Conservation (phyloP, 2,797 vertebrate genomes). For the Oceanodroma leucorhoa region DNA sequence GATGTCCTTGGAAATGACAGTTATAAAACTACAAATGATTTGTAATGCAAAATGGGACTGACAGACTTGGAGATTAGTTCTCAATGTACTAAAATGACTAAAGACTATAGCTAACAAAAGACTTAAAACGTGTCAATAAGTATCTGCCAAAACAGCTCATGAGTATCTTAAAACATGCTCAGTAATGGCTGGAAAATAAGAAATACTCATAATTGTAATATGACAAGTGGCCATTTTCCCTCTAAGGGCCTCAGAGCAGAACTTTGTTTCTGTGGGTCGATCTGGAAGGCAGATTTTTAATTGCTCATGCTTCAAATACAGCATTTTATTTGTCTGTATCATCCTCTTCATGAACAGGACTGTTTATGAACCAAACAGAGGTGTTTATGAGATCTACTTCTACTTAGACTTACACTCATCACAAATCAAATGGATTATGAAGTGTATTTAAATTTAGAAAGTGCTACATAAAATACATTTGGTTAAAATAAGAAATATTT, state of each 20-base stretch:
- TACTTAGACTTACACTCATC: neutral
- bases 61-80: constrained; percentile 81
- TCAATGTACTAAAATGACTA: constrained; percentile 72
- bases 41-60: constrained; percentile 89
- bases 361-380: neutral
- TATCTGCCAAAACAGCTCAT: constrained; percentile 51
- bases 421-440: neutral
- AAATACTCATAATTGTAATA: neutral
- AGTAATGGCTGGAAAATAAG: constrained; percentile 27
- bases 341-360: neutral
- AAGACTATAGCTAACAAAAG: constrained; percentile 75
- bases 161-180: constrained; percentile 57
- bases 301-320: neutral
- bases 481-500: neutral
- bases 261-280: neutral
- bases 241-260: neutral
- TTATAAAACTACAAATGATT: constrained; percentile 89
- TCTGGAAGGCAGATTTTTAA: neutral
- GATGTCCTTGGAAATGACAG: constrained; percentile 91
- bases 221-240: constrained; percentile 11
- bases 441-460: neutral
- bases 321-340: neutral
- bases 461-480: neutral
- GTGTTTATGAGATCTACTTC: neutral
- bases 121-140: constrained; percentile 71